Base-by-base conservation (phyloP, 2,888 invertebrate genomes). In the Noctua janthina region DNA sequence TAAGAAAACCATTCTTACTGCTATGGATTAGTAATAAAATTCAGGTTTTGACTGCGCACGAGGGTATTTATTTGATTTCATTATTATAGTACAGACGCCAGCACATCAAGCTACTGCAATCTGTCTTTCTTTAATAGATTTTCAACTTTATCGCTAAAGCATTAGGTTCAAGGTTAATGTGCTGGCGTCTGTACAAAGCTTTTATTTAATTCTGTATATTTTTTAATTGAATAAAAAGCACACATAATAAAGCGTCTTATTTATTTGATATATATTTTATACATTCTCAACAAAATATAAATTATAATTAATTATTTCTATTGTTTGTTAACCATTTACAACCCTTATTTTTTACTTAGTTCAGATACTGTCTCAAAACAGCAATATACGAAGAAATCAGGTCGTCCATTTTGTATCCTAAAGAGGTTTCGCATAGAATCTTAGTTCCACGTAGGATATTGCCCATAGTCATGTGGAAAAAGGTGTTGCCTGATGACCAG, bases 331-430 rank as follows among this genome's bases (percentile, higher is more conserved):
- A 64, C 23, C 71, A 54, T 43, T 69, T 79, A 59, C 17, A 66
- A 49, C 62, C 46, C n/a, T 23, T 29, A 59, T 1, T 59, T 20
- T 17, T 13, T 87, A 93, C 94, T 88, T 94, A 92, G 72, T 93
- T 95, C 76, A 95, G 86, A 35, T 94, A 92, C 87, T 96, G 93
- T 76, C 97, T 94, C 78, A 97, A 92, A 80, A 97, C 97, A 82
- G 97, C 97, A 62, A 98, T 99, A 94, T 99, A 99, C 0, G 99
- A 99, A 20, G 99, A 98, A 91, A 99, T 97, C 76, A 99, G 97
- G 94, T 99, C 99, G 93, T 99, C 99, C 98, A 99, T 99, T 97
- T 99, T 99, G 96, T 99, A 99, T 62, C 99, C 99, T 91, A 99
- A 97, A 0, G 98, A 98, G 7, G 99, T 99, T 96, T 99, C 99